Evolutionary conservation across 2,888 invertebrate genomes (phyloP).

Genomic region (Caenorhabditis sp.): DNA sequence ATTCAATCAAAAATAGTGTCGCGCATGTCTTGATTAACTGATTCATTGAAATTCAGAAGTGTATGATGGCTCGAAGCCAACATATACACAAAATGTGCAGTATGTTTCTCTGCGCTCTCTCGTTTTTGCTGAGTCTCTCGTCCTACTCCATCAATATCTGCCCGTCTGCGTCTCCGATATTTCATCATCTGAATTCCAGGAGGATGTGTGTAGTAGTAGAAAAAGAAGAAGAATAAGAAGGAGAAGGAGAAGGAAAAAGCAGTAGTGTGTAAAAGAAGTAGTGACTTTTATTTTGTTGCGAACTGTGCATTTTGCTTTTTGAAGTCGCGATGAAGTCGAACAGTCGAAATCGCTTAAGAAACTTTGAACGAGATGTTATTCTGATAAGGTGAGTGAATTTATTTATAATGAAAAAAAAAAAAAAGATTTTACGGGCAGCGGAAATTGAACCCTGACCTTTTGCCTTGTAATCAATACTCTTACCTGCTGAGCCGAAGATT

Average conservation of each 20-base stretch:
- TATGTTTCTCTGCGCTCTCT: neutral
- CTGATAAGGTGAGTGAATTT: neutral
- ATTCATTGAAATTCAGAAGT: constrained; percentile 26
- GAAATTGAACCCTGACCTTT: no score
- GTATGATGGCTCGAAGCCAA: neutral
- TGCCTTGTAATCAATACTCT: no score
- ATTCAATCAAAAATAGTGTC: neutral
- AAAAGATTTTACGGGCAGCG: no score
- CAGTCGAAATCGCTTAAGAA: neutral
- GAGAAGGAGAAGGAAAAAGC: neutral
- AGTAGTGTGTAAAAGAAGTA: neutral
- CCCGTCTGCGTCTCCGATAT: constrained; percentile 4
- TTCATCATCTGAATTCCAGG: constrained; percentile 1
- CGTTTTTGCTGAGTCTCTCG: neutral
- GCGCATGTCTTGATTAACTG: constrained; percentile 25
- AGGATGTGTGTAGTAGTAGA: neutral
- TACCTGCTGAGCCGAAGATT: no score
- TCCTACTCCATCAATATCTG: neutral
- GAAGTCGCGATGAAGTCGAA: neutral
- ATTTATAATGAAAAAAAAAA: no score
- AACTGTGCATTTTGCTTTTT: neutral
- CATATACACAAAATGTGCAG: constrained; percentile 3
- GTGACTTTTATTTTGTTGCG: neutral
- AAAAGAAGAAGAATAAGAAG: neutral
- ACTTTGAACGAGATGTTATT: neutral